A percentile compares a stretch with the other conserved stretches of the same genome.
Evolutionary conservation across 1,140 invertebrate genomes (phyloP).

Genomic region (Bathynomus jamesi): DNA sequence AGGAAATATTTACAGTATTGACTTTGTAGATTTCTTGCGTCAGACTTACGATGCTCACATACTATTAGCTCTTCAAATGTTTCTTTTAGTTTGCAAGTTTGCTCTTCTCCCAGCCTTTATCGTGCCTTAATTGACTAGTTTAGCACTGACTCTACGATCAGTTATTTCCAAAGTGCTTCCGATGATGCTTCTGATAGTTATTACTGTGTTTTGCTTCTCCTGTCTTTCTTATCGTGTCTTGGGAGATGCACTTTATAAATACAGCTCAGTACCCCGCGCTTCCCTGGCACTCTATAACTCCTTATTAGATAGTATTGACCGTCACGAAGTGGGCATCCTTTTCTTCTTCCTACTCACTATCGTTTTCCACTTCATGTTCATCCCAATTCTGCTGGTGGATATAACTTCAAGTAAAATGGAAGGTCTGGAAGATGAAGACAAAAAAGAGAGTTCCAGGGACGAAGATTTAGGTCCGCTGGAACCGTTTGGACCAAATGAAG

Average conservation of each 20-base stretch:
- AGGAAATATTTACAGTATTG: background rate
- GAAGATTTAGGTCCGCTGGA: background rate
- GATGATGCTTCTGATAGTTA: background rate
- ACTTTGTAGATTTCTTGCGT: background rate
- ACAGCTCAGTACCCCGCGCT: background rate
- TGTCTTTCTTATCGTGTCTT: background rate
- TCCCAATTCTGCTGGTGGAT: background rate
- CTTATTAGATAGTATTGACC: background rate
- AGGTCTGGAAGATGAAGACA: background rate
- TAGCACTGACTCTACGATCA: background rate
- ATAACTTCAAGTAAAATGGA: background rate
- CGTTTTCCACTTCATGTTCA: background rate
- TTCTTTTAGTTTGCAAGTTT: background rate
- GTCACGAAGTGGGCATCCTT: background rate
- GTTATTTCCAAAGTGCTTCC: background rate
- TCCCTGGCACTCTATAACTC: background rate
- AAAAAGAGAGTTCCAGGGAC: background rate
- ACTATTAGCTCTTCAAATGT: background rate
- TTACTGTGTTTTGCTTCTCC: background rate
- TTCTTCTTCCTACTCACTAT: background rate
- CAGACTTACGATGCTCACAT: background rate
- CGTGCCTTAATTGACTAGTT: background rate
- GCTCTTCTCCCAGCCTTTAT: background rate
- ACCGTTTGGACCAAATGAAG: background rate
- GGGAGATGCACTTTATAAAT: background rate